phyloP scores from a whole-genome alignment of 1,140 invertebrate species.

The Triops cancriformis region DNA sequence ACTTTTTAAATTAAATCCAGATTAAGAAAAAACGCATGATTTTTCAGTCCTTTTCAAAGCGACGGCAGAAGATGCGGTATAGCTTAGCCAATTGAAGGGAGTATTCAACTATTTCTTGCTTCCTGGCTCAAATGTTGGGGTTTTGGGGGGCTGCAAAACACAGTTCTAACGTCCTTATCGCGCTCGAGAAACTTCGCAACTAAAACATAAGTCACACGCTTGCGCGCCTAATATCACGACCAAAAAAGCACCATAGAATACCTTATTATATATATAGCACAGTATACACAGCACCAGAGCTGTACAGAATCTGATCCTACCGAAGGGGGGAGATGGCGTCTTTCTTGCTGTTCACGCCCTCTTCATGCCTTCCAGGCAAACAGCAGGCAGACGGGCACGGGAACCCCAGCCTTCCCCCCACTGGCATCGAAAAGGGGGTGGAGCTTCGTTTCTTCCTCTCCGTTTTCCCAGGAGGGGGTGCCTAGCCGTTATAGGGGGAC shows the following conservation, averaged over 20 bases:
- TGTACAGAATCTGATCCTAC: neutral
- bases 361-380: constrained; percentile 3
- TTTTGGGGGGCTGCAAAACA: neutral
- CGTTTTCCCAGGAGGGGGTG: no score
- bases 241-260: constrained; percentile 8
- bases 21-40: neutral
- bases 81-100: no score
- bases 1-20: neutral
- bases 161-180: neutral
- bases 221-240: neutral
- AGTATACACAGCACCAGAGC: constrained; percentile 4
- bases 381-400: neutral
- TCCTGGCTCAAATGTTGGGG: no score
- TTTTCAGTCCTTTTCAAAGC: no score
- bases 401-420: no score
- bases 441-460: no score
- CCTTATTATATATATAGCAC: neutral
- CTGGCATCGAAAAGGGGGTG: no score
- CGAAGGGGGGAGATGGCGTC: neutral
- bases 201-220: neutral
- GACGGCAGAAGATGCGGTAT: no score
- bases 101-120: no score
- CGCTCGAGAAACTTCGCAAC: neutral
- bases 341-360: neutral
- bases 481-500: no score